These are phyloP conservation scores for Meliscaeva auricollis DNA, from an alignment of 2,888 invertebrate species.

Conservation along the genomic window DNA sequence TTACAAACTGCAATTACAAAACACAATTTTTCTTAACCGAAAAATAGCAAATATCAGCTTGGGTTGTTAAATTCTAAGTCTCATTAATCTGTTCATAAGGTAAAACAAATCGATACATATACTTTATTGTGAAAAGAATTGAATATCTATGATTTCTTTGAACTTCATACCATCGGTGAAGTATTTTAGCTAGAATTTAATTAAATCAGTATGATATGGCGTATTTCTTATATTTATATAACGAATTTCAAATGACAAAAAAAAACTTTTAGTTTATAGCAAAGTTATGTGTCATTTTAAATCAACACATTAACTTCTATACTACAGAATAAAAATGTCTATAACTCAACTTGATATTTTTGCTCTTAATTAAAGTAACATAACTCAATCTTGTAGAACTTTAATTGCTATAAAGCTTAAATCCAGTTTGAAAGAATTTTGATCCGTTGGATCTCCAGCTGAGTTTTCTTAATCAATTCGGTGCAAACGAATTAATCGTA, in stretches of 20 bases:
- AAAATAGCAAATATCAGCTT: too few relatives aligned
- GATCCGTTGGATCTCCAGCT: conserved; percentile 39
- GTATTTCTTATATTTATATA: not conserved
- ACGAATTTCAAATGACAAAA: too few relatives aligned
- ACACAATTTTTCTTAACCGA: too few relatives aligned
- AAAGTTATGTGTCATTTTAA: not conserved
- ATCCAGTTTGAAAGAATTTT: conserved; percentile 41
- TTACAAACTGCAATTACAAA: too few relatives aligned
- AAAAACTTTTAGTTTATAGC: not conserved
- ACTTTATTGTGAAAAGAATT: too few relatives aligned
- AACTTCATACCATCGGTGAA: not conserved
- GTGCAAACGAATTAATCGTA: conserved; percentile 34
- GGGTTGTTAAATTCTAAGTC: too few relatives aligned
- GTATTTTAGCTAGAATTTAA: not conserved
- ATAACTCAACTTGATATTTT: not conserved
- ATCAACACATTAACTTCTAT: not conserved
- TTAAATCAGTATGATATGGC: not conserved
- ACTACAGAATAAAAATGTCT: not conserved
- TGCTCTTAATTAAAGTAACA: conserved; percentile 31
- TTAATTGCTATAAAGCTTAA: conserved; percentile 21
- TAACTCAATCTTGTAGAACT: conserved; percentile 16
- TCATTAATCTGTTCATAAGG: too few relatives aligned
- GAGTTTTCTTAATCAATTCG: conserved; percentile 65
- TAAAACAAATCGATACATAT: too few relatives aligned
- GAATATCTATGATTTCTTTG: too few relatives aligned